Evolutionary conservation across 2,888 invertebrate genomes (phyloP).

Genomic region (Hartigia nigra): DNA sequence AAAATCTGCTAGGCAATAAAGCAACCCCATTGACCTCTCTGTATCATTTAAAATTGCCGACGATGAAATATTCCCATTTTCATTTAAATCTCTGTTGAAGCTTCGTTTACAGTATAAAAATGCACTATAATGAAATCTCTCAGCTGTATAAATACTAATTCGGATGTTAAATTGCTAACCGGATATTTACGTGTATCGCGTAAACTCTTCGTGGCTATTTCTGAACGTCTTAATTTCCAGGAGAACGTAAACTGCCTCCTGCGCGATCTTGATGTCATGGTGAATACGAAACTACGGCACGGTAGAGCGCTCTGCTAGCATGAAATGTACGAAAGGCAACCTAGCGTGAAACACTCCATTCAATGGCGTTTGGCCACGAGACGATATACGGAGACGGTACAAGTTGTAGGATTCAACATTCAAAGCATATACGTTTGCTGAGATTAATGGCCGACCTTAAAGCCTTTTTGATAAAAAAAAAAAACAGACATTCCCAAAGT

Average conservation of each 20-base stretch:
- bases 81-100: background rate
- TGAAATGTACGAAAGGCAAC: conserved; percentile 48
- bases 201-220: background rate
- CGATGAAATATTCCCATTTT: background rate
- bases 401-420: conserved; percentile 41
- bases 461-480: background rate
- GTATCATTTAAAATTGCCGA: background rate
- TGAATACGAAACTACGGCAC: conserved; percentile 31
- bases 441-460: conserved; percentile 27
- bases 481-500: background rate
- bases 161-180: background rate
- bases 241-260: background rate
- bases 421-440: conserved; percentile 28
- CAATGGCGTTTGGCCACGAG: conserved; percentile 42
- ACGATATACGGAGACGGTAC: conserved; percentile 22
- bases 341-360: conserved; percentile 57
- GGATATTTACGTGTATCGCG: background rate
- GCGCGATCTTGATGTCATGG: conserved; percentile 15
- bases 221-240: background rate
- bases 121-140: background rate
- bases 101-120: background rate
- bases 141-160: background rate
- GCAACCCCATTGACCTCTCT: background rate
- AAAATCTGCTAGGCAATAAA: background rate
- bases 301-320: conserved; percentile 17